Conservation (phyloP, 2,113 vertebrate genomes). For the Synodontis membranacea region DNA sequence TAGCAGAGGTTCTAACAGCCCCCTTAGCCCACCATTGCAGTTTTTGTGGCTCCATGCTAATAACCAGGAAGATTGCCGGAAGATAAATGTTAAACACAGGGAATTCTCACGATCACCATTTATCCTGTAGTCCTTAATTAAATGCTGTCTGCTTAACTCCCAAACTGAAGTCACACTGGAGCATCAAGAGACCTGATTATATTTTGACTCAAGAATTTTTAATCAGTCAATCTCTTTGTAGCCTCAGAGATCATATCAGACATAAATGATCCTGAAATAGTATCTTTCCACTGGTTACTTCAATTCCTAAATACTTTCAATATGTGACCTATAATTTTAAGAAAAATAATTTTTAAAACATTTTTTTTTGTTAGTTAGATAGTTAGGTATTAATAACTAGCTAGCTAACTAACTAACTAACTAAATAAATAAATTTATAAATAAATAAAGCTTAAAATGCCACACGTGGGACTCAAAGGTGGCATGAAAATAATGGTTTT, state of each 20-base stretch:
- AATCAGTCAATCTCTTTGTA: not conserved
- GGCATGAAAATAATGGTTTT: not conserved
- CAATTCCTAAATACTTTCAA: not conserved
- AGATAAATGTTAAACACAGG: not conserved
- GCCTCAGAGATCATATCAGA: not conserved
- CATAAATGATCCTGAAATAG: not conserved
- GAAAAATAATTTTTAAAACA: no score
- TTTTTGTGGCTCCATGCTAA: not conserved
- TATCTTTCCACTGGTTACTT: not conserved
- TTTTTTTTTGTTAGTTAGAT: no score
- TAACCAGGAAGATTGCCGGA: not conserved
- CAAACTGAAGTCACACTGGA: constrained; percentile 4
- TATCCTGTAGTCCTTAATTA: constrained; percentile 4
- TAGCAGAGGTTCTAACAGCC: not conserved
- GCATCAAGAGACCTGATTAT: not conserved
- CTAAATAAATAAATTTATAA: no score
- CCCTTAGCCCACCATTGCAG: not conserved
- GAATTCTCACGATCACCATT: constrained; percentile 6
- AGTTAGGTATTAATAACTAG: no score
- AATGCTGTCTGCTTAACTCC: constrained; percentile 18
- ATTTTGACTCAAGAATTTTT: not conserved
- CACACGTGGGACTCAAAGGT: not conserved
- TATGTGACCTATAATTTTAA: no score
- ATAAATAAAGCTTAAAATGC: not conserved
- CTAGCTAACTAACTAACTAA: no score